Evolutionary conservation across 1,140 invertebrate species (phyloP).

Genomic region (Diachasma alloeum): DNA sequence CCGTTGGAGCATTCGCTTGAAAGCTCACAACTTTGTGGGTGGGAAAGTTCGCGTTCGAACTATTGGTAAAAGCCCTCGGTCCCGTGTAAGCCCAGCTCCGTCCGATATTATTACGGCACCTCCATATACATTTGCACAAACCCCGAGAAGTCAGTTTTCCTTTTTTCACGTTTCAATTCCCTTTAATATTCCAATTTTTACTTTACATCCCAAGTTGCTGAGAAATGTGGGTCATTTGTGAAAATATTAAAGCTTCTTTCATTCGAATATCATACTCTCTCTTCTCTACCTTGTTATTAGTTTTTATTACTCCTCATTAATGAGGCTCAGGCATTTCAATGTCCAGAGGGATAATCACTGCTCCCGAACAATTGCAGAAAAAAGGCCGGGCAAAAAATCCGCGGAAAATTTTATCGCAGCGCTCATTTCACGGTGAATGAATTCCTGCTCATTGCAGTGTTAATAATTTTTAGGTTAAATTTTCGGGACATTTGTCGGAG

Average conservation of each 20-base stretch:
- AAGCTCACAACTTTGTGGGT: conserved; percentile 47
- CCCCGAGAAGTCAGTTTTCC: conserved; percentile 37
- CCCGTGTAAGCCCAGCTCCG: conserved; percentile 44
- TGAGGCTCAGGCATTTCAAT: neutral
- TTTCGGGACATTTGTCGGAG: no score
- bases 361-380: no score
- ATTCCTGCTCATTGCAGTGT: no score
- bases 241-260: neutral
- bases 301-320: neutral
- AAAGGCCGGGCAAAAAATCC: no score
- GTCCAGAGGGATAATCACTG: no score
- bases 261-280: neutral
- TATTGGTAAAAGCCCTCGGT: conserved; percentile 48
- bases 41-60: conserved; percentile 49
- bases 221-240: neutral
- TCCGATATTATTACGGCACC: conserved; percentile 48
- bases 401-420: no score
- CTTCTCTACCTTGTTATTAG: neutral
- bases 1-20: conserved; percentile 51
- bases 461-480: no score
- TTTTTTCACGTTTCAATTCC: conserved; percentile 22
- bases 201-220: conserved; percentile 25
- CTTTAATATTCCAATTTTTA: conserved; percentile 17
- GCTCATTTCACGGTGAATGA: no score
- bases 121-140: conserved; percentile 36